Percentiles rank a stretch among this genome's conserved stretches.
Conservation (phyloP, 2,797 vertebrate genomes). For the Sebastes melanostomus region DNA sequence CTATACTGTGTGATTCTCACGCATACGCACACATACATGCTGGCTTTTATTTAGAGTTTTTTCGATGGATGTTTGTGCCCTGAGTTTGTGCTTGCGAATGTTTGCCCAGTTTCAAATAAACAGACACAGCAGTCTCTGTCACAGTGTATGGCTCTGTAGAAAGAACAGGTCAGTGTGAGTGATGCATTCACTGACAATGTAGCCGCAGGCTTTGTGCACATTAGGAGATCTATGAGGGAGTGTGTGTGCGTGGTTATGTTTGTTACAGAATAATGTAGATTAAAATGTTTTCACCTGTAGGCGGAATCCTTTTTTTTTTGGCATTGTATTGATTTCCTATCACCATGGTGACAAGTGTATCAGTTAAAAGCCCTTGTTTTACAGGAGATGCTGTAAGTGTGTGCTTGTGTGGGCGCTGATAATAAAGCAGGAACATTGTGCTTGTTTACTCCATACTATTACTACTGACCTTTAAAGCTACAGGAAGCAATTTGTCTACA, state of each 20-base stretch:
- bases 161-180: conserved; percentile 27
- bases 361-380: conserved; percentile 48
- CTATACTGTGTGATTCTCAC: background rate
- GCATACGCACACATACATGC: background rate
- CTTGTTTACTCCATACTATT: conserved; percentile 36
- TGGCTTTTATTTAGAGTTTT: background rate
- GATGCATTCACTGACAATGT: conserved; percentile 40
- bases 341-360: conserved; percentile 51
- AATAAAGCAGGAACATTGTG: conserved; percentile 30
- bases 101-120: conserved; percentile 1
- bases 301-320: conserved; percentile 20
- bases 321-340: conserved; percentile 56
- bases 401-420: conserved; percentile 15
- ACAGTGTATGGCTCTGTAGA: background rate
- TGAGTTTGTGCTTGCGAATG: background rate
- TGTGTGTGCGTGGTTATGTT: conserved; percentile 4
- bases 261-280: conserved; percentile 52
- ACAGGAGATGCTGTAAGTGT: conserved; percentile 39
- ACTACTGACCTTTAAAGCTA: conserved; percentile 50
- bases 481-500: conserved; percentile 32
- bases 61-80: background rate
- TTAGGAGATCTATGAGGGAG: conserved; percentile 10
- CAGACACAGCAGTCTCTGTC: background rate
- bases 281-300: conserved; percentile 50
- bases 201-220: conserved; percentile 24